Evolutionary conservation across 1,140 invertebrate species (phyloP), one percentile per base, ranked within the genome.

Genomic region (Adoxophyes honmai): DNA sequence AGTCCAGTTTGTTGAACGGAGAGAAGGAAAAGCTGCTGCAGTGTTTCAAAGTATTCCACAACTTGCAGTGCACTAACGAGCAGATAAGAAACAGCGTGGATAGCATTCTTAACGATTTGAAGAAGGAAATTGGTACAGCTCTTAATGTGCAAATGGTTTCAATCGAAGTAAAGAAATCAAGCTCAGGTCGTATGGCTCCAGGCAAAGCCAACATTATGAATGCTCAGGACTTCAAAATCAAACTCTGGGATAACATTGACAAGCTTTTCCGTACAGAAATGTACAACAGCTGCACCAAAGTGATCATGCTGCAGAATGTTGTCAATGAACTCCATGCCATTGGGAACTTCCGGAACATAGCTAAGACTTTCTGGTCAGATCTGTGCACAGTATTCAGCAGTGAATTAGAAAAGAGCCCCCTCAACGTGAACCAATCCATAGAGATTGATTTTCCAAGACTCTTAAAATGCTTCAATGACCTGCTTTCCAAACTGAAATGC

Each of bases 361-460:
- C 90, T 0, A 78, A 76, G 53, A 86, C 81, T 34, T 92, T 91
- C 66, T 92, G 91, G 91, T 62, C 70, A 16, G 78, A 88, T 15
- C 66, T 91, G 6, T 88, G 78, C n/a, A 55, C 81, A 36, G 68
- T 86, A 37, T 90, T 92, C 57, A 87, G 84, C 60, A 81, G 70
- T 57, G 90, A 91, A 70, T 74, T 91, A 34, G 89, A 89, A 60
- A 90, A 90, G 62, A 86, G 89, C 48, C 93, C 94, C 0, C 90
- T 92, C 38, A 93, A 94, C 68, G 91, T 97, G n/a, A 95, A 94
- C 71, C 95, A 97, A 88, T 94, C 95, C 34, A 90, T 98, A 53
- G 96, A 98, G 89, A 94, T 94, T 44, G 96, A 98, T 83, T 98
- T 94, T 87, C 96, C 96, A 11, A 97, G 95, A 79, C 90, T 98